Base-by-base conservation (phyloP, 2,797 vertebrate genomes). In the Geotrypetes seraphini region DNA sequence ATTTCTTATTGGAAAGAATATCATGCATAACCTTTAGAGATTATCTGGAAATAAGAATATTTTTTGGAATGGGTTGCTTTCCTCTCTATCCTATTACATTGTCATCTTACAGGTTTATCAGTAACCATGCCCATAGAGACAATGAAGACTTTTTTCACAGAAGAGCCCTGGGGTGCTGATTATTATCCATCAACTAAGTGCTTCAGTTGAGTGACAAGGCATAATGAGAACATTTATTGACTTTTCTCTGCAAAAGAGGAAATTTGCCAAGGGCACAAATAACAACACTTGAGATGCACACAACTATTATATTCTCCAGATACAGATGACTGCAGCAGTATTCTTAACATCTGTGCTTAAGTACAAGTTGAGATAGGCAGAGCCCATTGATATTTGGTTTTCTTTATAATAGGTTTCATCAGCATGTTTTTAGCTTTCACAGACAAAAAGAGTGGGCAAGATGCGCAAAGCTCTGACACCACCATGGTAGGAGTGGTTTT, bases 201-300 rank as follows among this genome's bases (percentile, higher is more conserved):
- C 24, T 26, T 32, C 38, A 28, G 21, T 37, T 37, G 47, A 58
- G 21, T 47, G 36, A 25, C 57, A 38, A 39, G 21, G 32, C 36
- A 36, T 54, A 36, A 24, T 42, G 27, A 47, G 28, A 45, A 19
- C 3, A 31, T 40, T 29, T 28, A 31, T 39, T 47, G n/a, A n/a
- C n/a, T n/a, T 37, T 27, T 13, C 15, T 41, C 21, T 41, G 21
- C 46, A 53, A 34, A 59, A 41, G n/a, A n/a, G 36, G 1, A 12
- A 11, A 30, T 53, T 47, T 43, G 12, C 12, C 19, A 44, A 44
- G 22, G 44, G 19, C 50, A 37, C 19, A 46, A 57, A 43, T 12
- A 47, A 12, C 47, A 39, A 38, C 22, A 22, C 37, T 9, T 12
- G 40, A 27, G 51, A 69, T 7, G 2, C 19, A 22, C 53, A 16